phyloP scores from a whole-genome alignment of 2,113 vertebrate species.

The Sardina pilchardus region DNA sequence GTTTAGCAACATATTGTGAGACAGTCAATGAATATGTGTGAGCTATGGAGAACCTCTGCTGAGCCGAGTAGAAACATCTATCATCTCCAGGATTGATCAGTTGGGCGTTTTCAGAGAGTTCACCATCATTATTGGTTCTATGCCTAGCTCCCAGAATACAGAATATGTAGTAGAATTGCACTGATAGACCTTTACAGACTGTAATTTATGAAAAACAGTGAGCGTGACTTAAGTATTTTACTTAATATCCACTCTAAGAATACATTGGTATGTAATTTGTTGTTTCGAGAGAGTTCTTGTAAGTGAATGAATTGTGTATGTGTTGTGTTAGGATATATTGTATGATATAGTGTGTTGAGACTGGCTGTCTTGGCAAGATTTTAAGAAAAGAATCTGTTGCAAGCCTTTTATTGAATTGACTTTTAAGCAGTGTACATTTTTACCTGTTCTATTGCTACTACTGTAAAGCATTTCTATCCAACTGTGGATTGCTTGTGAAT shows the following conservation, averaged over 20 bases:
- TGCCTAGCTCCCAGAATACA: background rate
- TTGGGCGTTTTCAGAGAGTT: background rate
- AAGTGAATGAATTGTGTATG: constrained; percentile 59
- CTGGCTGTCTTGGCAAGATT: constrained; percentile 48
- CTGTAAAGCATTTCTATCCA: constrained; percentile 80
- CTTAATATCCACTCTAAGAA: constrained; percentile 53
- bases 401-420: constrained; percentile 54
- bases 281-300: constrained; percentile 59
- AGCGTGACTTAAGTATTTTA: constrained; percentile 57
- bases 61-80: background rate
- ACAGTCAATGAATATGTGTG: background rate
- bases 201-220: constrained; percentile 43
- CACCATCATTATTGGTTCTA: background rate
- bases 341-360: constrained; percentile 61
- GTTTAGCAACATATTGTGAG: background rate
- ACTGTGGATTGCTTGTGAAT: constrained; percentile 86
- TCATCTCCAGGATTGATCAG: background rate
- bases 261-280: constrained; percentile 65
- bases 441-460: constrained; percentile 72
- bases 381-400: constrained; percentile 32
- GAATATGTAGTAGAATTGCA: constrained; percentile 44
- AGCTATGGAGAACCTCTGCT: background rate
- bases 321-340: constrained; percentile 63
- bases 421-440: constrained; percentile 59
- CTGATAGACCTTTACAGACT: constrained; percentile 46